A percentile compares a stretch with the other conserved stretches of the same genome.
phyloP scores from a whole-genome alignment of 1,140 invertebrate genomes.

The Drosophila mayri region DNA sequence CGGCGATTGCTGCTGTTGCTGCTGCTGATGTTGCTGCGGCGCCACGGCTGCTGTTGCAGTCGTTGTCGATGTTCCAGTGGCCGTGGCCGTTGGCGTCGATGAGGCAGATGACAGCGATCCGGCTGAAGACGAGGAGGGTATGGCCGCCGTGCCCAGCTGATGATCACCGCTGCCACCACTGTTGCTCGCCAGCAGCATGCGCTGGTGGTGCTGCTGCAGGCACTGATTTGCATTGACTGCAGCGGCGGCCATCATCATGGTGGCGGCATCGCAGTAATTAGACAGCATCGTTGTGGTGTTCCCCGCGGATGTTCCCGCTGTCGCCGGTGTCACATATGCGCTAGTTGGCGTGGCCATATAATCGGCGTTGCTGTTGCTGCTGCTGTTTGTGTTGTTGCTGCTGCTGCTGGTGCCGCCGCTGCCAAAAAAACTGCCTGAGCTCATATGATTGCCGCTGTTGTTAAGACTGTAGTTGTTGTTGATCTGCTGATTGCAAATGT shows the following conservation, averaged over 20 bases:
- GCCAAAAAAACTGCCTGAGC: slow-evolving; percentile 59
- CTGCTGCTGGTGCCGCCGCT: slow-evolving; percentile 30
- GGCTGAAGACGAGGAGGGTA: slow-evolving; percentile 54
- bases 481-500: slow-evolving; percentile 80
- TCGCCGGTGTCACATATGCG: slow-evolving; percentile 68
- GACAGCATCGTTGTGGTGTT: slow-evolving; percentile 81
- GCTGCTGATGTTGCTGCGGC: slow-evolving; percentile 44
- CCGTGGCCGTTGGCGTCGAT: slow-evolving; percentile 69
- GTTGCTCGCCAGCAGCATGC: slow-evolving; percentile 65
- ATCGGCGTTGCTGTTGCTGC: slow-evolving; percentile 39
- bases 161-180: slow-evolving; percentile 35
- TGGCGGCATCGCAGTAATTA: slow-evolving; percentile 84
- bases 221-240: slow-evolving; percentile 84
- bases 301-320: slow-evolving; percentile 53
- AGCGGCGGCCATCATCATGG: slow-evolving; percentile 84
- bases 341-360: slow-evolving; percentile 61
- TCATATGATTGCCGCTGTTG: slow-evolving; percentile 59
- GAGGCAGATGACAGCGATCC: slow-evolving; percentile 74
- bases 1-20: slow-evolving; percentile 70
- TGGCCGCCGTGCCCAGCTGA: slow-evolving; percentile 40
- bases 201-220: slow-evolving; percentile 81
- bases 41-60: slow-evolving; percentile 35
- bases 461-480: slow-evolving; percentile 64
- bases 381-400: slow-evolving; percentile 41
- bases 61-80: slow-evolving; percentile 35